Evolutionary conservation across 2,113 vertebrate species (phyloP).

Genomic region (Trinectes maculatus): DNA sequence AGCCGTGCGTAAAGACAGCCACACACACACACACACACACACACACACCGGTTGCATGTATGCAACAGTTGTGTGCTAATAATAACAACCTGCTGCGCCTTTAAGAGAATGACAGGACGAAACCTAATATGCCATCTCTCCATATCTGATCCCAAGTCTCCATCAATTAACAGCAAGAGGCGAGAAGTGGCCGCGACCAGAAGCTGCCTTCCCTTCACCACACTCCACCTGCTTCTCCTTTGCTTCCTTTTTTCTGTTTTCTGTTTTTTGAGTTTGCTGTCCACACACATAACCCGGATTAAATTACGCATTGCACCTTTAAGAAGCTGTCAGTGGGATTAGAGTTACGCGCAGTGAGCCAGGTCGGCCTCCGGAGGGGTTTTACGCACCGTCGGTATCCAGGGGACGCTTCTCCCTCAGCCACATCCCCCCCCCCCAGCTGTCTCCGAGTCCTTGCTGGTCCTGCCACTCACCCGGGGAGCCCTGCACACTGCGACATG

Average conservation of each 20-base stretch:
- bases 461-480: constrained; percentile 28
- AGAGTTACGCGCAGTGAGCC: constrained; percentile 55
- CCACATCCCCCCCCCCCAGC: not conserved
- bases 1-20: constrained; percentile 22
- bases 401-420: constrained; percentile 25
- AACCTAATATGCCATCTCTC: constrained; percentile 52
- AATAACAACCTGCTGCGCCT: constrained; percentile 70
- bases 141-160: constrained; percentile 44
- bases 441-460: constrained; percentile 7
- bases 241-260: not conserved
- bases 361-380: constrained; percentile 15
- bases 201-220: not conserved
- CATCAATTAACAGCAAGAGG: constrained; percentile 55
- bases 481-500: constrained; percentile 79
- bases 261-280: not conserved
- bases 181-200: constrained; percentile 2
- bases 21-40: too few relatives aligned
- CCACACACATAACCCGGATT: constrained; percentile 32
- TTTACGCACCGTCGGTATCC: constrained; percentile 53
- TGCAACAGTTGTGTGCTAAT: constrained; percentile 74
- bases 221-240: not conserved
- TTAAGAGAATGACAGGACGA: constrained; percentile 73
- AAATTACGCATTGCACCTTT: constrained; percentile 69
- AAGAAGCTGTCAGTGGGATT: constrained; percentile 71
- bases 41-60: constrained; percentile 34